Conservation (phyloP, 2,113 vertebrate genomes). For the Desmodus rotundus region DNA sequence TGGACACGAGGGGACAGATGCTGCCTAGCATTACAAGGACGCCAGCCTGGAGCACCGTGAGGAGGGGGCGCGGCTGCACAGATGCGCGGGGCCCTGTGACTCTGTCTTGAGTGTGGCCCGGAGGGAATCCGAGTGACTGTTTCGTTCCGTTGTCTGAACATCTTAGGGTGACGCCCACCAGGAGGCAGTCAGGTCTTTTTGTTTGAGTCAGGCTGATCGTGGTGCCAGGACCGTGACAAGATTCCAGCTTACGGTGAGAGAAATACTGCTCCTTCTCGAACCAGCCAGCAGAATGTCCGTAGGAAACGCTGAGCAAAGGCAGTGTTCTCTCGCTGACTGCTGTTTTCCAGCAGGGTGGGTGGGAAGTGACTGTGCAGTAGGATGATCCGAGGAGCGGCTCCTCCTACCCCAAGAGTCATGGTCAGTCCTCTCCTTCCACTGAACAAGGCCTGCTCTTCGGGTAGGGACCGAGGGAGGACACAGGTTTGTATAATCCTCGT, state of each 20-base stretch:
- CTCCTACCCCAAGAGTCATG: no score
- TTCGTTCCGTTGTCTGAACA: background rate
- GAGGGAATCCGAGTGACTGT: no score
- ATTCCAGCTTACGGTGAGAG: background rate
- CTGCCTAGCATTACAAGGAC: background rate
- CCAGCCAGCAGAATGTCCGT: fast-evolving
- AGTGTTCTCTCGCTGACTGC: background rate
- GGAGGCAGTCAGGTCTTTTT: background rate
- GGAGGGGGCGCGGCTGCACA: background rate
- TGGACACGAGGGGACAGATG: background rate
- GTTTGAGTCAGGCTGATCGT: background rate
- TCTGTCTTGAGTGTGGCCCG: no score
- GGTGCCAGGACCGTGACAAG: background rate
- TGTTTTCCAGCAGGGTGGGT: no score
- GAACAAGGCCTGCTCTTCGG: background rate
- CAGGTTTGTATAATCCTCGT: no score
- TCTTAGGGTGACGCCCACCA: background rate
- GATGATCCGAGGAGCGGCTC: no score
- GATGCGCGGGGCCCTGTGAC: background rate
- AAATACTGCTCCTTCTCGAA: fast-evolving
- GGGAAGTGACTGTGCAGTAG: no score
- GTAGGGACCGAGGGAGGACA: background rate
- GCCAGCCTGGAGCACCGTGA: background rate
- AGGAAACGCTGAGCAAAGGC: fast-evolving
- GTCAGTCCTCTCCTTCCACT: no score